Base-by-base conservation (phyloP, 1,140 invertebrate genomes). In the Drosophila triauraria region DNA sequence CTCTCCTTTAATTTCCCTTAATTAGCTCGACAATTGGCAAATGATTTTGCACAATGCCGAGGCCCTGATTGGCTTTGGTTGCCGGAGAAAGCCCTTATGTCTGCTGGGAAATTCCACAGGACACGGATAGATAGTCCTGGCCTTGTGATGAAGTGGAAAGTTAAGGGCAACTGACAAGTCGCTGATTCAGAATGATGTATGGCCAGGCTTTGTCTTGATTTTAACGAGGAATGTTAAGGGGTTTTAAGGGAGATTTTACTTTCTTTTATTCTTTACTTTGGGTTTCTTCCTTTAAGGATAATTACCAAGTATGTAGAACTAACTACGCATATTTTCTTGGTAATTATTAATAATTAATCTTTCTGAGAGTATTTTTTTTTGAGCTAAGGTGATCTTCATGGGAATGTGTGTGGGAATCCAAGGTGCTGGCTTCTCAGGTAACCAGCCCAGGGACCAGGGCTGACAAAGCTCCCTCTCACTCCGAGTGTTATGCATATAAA, bases 21-120 rank as follows among this genome's bases (percentile, higher is more conserved):
- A 90, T 90, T 90, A 90, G 85, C 59, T 62, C 71, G 65, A 85
- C 85, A 90, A 90, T 90, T 90, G 85, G 67, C 78, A 80, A 88
- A 85, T 81, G 77, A 84, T 81, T 87, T 84, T 53, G 70, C 82
- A 85, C 78, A 76, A 77, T 64, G 58, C 48, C 23, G 13, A 2
- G 12, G 27, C 12, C 20, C 13, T 70, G 67, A 67, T 65, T 69
- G 47, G 38, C 38, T 51, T 54, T 25, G 57, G 40, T 27, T 17
- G 35, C 4, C 20, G 9, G 15, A n/a, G 27, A 30, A 42, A 44
- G 25, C 38, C 50, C 50, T 12, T 25, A 46, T 13, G 3, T 30
- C 47, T 20, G 15, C 47, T 20, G 15, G 32, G 7, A 67, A 71
- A 58, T 57, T 67, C 40, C 17, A 12, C 32, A 44, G 32, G 13